Evolutionary conservation across 2,113 vertebrate species (phyloP).

Genomic region (Lophura nycthemera): DNA sequence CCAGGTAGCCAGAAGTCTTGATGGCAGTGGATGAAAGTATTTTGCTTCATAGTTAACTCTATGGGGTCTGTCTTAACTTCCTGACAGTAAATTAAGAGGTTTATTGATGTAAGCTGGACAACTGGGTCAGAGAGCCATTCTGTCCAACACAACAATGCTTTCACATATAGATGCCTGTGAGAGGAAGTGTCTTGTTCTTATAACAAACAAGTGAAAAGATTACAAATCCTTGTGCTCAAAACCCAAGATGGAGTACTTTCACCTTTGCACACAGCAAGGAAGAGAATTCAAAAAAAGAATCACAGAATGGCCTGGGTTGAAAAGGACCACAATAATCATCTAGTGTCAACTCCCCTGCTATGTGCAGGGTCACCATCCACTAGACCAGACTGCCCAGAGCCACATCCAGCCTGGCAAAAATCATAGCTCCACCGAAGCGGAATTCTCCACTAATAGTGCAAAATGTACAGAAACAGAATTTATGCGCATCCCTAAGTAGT

Average conservation of each 20-base stretch:
- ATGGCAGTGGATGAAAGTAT: not conserved
- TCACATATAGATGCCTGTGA: not conserved
- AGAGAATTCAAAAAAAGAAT: not conserved
- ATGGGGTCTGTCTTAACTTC: not conserved
- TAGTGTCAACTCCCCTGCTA: too few species aligned
- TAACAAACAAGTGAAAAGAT: rapidly evolving
- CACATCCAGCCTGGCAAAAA: too few species aligned
- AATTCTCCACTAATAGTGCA: not conserved
- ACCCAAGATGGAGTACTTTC: not conserved
- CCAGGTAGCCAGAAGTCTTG: conserved; percentile 39
- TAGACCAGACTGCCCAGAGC: too few species aligned
- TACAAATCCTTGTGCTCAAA: not conserved
- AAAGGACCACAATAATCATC: too few species aligned
- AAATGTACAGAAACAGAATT: conserved; percentile 2
- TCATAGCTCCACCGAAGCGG: too few species aligned
- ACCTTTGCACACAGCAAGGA: not conserved
- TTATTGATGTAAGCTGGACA: not conserved
- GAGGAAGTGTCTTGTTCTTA: not conserved
- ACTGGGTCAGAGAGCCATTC: not conserved
- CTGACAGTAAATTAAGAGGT: not conserved
- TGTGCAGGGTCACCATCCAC: too few species aligned
- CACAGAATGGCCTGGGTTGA: too few species aligned
- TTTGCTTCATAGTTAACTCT: not conserved
- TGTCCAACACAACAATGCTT: not conserved
- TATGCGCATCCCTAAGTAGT: not conserved